Conservation (phyloP, 2,888 invertebrate species). For the Cryptocephalus primarius region DNA sequence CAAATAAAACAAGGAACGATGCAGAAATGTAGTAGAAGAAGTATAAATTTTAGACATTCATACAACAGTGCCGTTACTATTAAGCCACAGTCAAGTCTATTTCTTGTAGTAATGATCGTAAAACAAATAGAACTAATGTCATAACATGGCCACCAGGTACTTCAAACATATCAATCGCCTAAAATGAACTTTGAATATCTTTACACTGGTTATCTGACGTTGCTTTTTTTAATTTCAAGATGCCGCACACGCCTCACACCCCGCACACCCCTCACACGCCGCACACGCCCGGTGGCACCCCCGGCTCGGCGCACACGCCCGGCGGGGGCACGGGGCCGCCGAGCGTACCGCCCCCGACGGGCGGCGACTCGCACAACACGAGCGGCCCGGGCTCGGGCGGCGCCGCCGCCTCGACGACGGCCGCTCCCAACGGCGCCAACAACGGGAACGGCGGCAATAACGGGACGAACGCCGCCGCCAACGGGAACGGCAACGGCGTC, state of each 20-base stretch:
- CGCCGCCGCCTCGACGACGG: conserved; percentile 55
- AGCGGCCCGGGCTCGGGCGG: conserved; percentile 31
- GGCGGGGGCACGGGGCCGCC: conserved; percentile 68
- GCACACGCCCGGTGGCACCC: conserved; percentile 61
- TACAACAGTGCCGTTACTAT: too few species aligned
- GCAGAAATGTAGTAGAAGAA: too few species aligned
- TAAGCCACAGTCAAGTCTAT: too few species aligned
- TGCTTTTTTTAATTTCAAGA: conserved; percentile 21
- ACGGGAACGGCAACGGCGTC: conserved; percentile 10
- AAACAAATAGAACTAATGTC: too few species aligned
- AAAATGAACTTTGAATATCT: too few species aligned
- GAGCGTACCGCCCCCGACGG: conserved; percentile 57
- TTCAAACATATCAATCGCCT: too few species aligned
- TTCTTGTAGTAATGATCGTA: too few species aligned
- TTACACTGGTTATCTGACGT: too few species aligned
- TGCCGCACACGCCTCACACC: conserved; percentile 69
- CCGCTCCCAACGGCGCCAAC: conserved; percentile 53
- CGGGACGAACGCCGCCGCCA: conserved; percentile 20
- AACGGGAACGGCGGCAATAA: conserved; percentile 35
- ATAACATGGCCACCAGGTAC: too few species aligned
- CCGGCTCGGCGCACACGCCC: conserved; percentile 55
- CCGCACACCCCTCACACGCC: conserved; percentile 71
- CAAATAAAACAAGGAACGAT: too few species aligned
- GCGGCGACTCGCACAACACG: background rate
- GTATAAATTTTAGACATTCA: too few species aligned